Percentiles rank a stretch among this genome's conserved stretches.
These are phyloP conservation scores for Apodemus speciosus DNA, from an alignment of 2,113 vertebrate genomes.

Conservation along the genomic window DNA sequence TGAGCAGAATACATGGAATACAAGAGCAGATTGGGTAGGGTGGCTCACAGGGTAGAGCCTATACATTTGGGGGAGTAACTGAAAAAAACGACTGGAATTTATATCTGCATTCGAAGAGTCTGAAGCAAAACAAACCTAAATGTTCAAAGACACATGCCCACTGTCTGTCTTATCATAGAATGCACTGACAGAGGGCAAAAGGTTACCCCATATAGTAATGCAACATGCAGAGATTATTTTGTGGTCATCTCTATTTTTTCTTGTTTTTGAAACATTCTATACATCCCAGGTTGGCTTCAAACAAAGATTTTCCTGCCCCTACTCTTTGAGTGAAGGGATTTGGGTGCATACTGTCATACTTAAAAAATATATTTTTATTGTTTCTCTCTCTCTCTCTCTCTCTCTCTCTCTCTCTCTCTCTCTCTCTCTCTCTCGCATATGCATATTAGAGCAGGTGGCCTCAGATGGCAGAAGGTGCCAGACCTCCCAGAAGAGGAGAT, in stretches of 20 bases:
- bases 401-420: too few species aligned
- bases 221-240: neutral
- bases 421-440: too few species aligned
- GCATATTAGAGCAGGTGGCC: neutral
- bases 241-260: neutral
- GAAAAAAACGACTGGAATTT: conserved; percentile 1
- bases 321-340: neutral
- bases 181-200: neutral
- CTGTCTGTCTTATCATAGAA: conserved; percentile 41
- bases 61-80: conserved; percentile 34
- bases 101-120: conserved; percentile 41
- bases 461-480: neutral
- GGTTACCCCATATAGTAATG: neutral
- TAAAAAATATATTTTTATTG: neutral
- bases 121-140: conserved; percentile 44
- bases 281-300: neutral
- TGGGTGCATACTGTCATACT: too few species aligned
- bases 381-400: too few species aligned
- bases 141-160: neutral
- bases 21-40: conserved; percentile 58
- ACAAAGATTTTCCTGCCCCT: neutral
- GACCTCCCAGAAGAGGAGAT: neutral
- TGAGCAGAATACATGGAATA: conserved; percentile 73
- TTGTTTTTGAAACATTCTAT: neutral
- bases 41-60: conserved; percentile 32